Evolutionary conservation across 2,888 invertebrate genomes (phyloP).

Genomic region (Ernsta delagoae): DNA sequence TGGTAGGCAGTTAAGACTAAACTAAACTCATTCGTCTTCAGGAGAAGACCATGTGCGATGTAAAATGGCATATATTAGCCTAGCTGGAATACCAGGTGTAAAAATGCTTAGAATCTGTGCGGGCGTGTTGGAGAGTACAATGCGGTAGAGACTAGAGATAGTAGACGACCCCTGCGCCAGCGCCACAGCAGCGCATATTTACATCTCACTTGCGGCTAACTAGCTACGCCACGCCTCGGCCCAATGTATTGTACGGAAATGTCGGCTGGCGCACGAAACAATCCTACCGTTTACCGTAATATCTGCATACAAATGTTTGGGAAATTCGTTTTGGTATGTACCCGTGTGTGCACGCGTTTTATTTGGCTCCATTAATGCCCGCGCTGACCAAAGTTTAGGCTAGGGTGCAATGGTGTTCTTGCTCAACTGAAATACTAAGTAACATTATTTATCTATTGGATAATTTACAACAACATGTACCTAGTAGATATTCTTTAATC

Average conservation of each 20-base stretch:
- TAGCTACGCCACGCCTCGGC: slow-evolving; percentile 60
- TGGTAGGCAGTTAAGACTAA: too few species aligned
- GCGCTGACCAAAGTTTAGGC: not conserved
- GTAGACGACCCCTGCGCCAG: too few species aligned
- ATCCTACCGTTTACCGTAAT: slow-evolving; percentile 72
- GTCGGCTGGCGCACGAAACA: slow-evolving; percentile 69
- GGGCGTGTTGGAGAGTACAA: slow-evolving; percentile 48
- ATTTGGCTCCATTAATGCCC: slow-evolving; percentile 18
- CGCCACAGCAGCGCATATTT: slow-evolving; percentile 58
- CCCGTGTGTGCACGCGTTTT: slow-evolving; percentile 44
- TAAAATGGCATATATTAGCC: slow-evolving; percentile 1
- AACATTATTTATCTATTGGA: too few species aligned
- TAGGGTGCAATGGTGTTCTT: slow-evolving; percentile 6
- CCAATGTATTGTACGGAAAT: slow-evolving; percentile 79
- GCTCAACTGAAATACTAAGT: not conserved
- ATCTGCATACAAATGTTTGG: slow-evolving; percentile 77
- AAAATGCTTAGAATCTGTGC: slow-evolving; percentile 41
- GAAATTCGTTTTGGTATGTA: slow-evolving; percentile 57
- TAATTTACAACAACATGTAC: too few species aligned
- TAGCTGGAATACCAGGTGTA: slow-evolving; percentile 19
- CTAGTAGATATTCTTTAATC: too few species aligned
- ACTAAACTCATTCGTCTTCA: not conserved
- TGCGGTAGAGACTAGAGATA: slow-evolving; percentile 59
- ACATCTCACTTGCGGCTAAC: slow-evolving; percentile 62
- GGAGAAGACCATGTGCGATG: not conserved